Evolutionary conservation across 2,797 vertebrate genomes (phyloP).

Genomic region (Hemibagrus guttatus): DNA sequence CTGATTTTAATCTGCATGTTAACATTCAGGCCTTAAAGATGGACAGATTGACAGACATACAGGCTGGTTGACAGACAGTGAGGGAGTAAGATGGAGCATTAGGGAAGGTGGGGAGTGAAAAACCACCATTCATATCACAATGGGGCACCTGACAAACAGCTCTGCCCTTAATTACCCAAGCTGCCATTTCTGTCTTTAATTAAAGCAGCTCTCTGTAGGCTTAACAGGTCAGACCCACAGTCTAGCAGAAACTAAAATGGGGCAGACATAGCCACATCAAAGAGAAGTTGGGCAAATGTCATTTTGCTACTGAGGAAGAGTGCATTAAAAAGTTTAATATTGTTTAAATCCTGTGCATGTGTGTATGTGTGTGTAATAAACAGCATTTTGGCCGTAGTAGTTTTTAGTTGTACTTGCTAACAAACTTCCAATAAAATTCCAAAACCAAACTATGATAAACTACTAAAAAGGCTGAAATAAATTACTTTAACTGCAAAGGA

Average conservation of each 20-base stretch:
- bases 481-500: background rate
- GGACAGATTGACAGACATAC: constrained; percentile 40
- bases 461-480: background rate
- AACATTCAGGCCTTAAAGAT: background rate
- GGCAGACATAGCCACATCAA: background rate
- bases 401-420: background rate
- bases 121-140: constrained; percentile 57
- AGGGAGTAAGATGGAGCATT: constrained; percentile 47
- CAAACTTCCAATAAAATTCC: background rate
- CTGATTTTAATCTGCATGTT: background rate
- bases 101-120: constrained; percentile 53
- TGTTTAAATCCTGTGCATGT: background rate
- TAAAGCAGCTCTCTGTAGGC: constrained; percentile 36
- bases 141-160: constrained; percentile 57
- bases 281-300: background rate
- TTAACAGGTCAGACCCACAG: constrained; percentile 18
- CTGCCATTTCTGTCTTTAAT: constrained; percentile 57
- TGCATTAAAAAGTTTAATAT: too few species aligned
- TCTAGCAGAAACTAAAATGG: constrained; percentile 1
- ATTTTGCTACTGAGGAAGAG: background rate
- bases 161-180: constrained; percentile 60
- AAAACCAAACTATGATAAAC: background rate
- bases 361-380: background rate
- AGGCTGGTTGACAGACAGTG: constrained; percentile 46
- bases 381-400: too few species aligned